phyloP scores from a whole-genome alignment of 2,113 vertebrate species.

The Hylia prasina region DNA sequence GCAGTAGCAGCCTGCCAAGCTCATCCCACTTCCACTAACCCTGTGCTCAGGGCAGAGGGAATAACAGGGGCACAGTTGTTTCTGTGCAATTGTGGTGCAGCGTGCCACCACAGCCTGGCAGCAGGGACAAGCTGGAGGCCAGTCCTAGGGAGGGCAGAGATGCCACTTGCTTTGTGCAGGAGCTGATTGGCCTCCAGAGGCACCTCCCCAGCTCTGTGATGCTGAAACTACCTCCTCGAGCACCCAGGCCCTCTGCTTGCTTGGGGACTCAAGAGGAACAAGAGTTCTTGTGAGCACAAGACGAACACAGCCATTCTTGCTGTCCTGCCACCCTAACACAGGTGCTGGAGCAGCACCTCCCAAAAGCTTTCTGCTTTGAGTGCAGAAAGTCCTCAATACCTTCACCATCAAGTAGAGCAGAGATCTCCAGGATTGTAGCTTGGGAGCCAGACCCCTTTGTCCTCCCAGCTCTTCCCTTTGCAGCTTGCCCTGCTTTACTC shows the following conservation, averaged over 20 bases:
- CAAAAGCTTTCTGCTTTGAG: background rate
- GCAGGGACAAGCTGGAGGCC: background rate
- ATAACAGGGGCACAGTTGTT: background rate
- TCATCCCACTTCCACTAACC: background rate
- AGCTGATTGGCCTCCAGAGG: background rate
- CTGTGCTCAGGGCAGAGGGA: background rate
- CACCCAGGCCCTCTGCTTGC: fast-evolving
- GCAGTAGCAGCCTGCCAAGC: background rate
- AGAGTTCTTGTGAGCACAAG: background rate
- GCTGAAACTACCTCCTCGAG: background rate
- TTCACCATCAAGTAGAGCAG: background rate
- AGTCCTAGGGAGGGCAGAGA: background rate
- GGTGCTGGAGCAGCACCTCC: background rate
- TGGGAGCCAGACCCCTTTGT: background rate
- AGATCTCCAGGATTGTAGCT: background rate
- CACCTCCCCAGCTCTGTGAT: fast-evolving
- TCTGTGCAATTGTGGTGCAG: background rate
- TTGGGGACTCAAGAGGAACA: fast-evolving
- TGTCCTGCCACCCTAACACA: background rate
- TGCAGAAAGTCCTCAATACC: background rate
- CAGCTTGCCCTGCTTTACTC: background rate
- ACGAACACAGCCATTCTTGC: fast-evolving
- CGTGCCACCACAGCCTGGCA: background rate
- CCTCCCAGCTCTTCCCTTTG: background rate
- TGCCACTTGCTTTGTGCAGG: background rate